Conservation (phyloP, 2,113 vertebrate genomes). For the Chloropsis cyanopogon region DNA sequence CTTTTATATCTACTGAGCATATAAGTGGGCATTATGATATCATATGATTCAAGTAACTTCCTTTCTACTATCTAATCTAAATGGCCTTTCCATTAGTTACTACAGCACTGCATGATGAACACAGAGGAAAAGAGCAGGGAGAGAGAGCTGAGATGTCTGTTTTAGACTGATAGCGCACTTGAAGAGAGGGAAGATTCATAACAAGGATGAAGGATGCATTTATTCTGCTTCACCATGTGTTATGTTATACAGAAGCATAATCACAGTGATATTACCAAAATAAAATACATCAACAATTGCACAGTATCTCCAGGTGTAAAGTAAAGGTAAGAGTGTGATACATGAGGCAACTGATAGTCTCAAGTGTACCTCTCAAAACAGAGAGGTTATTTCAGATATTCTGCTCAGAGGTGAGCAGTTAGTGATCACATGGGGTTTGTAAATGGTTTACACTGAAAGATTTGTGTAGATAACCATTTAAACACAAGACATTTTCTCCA, state of each 20-base stretch:
- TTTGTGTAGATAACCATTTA: background rate
- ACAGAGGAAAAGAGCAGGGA: background rate
- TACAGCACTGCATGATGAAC: background rate
- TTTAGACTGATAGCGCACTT: background rate
- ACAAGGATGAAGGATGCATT: background rate
- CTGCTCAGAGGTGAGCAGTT: background rate
- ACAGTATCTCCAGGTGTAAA: background rate
- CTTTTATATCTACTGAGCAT: background rate
- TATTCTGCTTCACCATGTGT: slow-evolving; percentile 13
- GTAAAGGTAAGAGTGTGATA: background rate
- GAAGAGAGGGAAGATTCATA: background rate
- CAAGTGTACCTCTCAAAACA: background rate
- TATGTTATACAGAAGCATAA: slow-evolving; percentile 1
- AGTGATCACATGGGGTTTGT: background rate
- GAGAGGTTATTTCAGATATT: slow-evolving; percentile 9
- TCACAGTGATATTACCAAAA: slow-evolving; percentile 11
- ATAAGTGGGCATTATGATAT: background rate
- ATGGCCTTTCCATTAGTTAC: background rate
- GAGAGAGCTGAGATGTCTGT: background rate
- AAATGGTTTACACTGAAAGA: background rate
- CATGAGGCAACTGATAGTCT: background rate
- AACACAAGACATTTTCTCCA: background rate
- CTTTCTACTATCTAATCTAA: background rate
- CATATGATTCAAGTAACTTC: background rate
- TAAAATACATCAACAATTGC: background rate